Evolutionary conservation across 2,797 vertebrate species (phyloP).

Genomic region (Morelia viridis): DNA sequence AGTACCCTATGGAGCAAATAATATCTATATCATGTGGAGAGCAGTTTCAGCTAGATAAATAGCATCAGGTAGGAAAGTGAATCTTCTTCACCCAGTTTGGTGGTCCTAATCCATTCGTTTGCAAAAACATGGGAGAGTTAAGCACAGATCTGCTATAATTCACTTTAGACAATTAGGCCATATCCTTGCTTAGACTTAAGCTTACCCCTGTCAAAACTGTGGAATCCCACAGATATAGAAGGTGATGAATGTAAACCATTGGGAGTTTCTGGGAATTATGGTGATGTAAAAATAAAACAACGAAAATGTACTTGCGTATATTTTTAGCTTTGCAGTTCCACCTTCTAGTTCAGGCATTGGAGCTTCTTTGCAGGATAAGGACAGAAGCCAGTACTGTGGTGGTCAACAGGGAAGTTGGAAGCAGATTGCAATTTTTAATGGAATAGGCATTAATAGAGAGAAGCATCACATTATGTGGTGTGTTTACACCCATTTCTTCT

Average conservation of each 20-base stretch:
- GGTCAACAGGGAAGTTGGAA: background rate
- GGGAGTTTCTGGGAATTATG: background rate
- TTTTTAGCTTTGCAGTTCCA: background rate
- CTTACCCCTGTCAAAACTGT: background rate
- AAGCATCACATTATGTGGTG: background rate
- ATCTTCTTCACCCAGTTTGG: background rate
- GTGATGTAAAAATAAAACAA: background rate
- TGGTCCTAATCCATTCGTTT: background rate
- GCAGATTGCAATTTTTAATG: background rate
- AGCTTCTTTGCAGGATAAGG: background rate
- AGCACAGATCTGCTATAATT: background rate
- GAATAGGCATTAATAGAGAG: background rate
- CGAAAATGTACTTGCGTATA: background rate
- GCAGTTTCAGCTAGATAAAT: background rate
- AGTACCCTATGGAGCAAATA: background rate
- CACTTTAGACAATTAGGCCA: background rate
- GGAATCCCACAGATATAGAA: background rate
- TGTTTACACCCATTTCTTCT: background rate
- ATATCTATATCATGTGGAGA: background rate
- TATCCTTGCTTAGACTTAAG: background rate
- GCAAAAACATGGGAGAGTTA: background rate
- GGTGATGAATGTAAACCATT: background rate
- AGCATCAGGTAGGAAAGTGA: background rate
- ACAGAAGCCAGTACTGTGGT: background rate
- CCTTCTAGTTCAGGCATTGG: background rate